Evolutionary conservation across 1,140 invertebrate species (phyloP), one percentile per base, ranked within the genome.

Genomic region (Steinernema feltiae): DNA sequence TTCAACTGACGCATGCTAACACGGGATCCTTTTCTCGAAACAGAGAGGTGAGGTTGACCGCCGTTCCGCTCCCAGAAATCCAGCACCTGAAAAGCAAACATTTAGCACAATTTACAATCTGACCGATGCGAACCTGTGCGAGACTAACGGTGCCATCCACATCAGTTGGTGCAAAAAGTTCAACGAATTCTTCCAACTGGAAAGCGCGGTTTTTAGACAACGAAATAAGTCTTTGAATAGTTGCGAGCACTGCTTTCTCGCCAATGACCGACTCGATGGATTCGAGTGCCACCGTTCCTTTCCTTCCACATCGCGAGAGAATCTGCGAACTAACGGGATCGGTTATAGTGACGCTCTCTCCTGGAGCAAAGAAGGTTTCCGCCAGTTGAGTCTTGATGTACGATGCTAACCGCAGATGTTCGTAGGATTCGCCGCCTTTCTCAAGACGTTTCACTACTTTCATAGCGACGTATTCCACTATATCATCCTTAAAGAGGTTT

Each of bases 331-430:
- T n/a, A n/a, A n/a, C n/a, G n/a, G n/a, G n/a, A n/a, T n/a, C n/a
- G n/a, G n/a, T n/a, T n/a, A n/a, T 15, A 63, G 15, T 7, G 53
- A 63, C 12, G 53, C 7, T n/a, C 24, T 63, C 53, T 12, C 53
- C 53, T 17, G 53, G 53, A 27, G 24, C 53, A 63, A 63, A 63
- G 53, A 63, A 63, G 15, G 53, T 63, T 27, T 63, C 53, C 53
- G 53, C 53, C 15, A 63, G 53, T 27, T 63, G 53, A 15, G 24
- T 27, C 53, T 63, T 63, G 12, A 63, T 3, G 24, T 63, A 63
- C 7, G 53, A 63, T 15, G 24, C 15, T 27, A 63, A 21, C 2
- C 53, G 53, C 2, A 17, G 24, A 21, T n/a, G 24, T 27, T 63
- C 53, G 24, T 63, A 63, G 24, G 53, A n/a, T 21, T 63, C 53